phyloP scores from a whole-genome alignment of 2,113 vertebrate genomes.

The Bubo bubo region DNA sequence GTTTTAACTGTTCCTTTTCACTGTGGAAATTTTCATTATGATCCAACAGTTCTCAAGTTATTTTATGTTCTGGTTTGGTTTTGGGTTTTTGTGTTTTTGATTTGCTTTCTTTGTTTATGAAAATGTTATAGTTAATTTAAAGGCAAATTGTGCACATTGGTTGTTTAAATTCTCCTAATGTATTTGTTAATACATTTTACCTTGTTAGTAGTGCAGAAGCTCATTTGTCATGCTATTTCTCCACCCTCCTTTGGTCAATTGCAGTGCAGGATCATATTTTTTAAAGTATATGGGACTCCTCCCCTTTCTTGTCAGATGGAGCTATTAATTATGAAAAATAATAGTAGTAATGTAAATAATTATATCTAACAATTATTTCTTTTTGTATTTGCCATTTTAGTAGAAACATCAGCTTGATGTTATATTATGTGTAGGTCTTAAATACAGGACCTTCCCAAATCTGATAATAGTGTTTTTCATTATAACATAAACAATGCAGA shows the following conservation, averaged over 20 bases:
- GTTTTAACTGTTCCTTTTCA: neutral
- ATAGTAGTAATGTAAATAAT: neutral
- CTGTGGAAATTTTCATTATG: neutral
- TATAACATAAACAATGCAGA: neutral
- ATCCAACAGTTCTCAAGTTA: neutral
- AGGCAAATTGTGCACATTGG: neutral
- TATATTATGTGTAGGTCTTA: neutral
- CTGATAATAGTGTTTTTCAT: neutral
- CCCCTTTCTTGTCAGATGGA: neutral
- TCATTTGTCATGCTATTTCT: neutral
- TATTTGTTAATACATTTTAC: neutral
- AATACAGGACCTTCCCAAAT: neutral
- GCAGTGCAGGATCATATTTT: neutral
- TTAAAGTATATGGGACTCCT: neutral
- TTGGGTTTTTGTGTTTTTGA: rapidly evolving
- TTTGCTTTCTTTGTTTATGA: neutral
- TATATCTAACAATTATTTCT: neutral
- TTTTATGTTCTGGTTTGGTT: neutral
- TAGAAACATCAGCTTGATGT: neutral
- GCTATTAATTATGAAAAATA: neutral
- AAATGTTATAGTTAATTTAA: neutral
- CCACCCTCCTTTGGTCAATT: neutral
- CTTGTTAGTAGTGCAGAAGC: neutral
- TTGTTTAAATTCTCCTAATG: neutral
- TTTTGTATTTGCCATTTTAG: neutral